These are phyloP conservation scores for Drosophila orena DNA, from an alignment of 1,140 invertebrate species.

Conservation along the genomic window DNA sequence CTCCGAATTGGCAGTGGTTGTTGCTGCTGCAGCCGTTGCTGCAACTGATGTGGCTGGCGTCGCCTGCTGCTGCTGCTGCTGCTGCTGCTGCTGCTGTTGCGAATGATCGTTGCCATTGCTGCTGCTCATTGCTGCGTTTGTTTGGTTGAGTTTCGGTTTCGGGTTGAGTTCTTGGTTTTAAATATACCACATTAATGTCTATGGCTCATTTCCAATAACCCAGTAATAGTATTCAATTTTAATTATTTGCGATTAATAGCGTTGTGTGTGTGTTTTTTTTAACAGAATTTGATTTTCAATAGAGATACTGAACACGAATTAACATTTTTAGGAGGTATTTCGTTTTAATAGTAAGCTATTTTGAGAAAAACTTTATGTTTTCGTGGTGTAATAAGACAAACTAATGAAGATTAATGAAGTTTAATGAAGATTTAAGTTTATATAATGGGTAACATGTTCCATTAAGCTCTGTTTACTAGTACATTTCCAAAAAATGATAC, in stretches of 20 bases:
- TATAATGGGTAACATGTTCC: too few species aligned
- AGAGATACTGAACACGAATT: neutral
- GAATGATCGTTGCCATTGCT: conserved; percentile 56
- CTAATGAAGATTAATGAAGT: neutral
- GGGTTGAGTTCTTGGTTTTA: neutral
- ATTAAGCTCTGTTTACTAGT: too few species aligned
- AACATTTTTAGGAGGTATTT: neutral
- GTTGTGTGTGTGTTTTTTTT: too few species aligned
- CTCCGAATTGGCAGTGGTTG: conserved; percentile 17
- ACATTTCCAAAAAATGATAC: too few species aligned
- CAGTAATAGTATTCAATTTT: neutral
- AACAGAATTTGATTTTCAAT: neutral
- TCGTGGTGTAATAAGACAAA: neutral
- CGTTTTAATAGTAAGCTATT: neutral
- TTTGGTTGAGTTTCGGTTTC: too few species aligned
- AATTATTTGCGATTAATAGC: too few species aligned
- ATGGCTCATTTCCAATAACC: conserved; percentile 12
- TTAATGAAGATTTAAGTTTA: neutral
- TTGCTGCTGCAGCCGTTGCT: conserved; percentile 13
- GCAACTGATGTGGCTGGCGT: conserved; percentile 23
- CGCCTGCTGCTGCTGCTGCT: conserved; percentile 35
- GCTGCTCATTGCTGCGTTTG: conserved; percentile 57
- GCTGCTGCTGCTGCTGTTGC: conserved; percentile 55
- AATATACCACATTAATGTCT: conserved; percentile 9
- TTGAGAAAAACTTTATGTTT: too few species aligned